phyloP scores from a whole-genome alignment of 2,113 vertebrate genomes.

The Gymnarchus niloticus region DNA sequence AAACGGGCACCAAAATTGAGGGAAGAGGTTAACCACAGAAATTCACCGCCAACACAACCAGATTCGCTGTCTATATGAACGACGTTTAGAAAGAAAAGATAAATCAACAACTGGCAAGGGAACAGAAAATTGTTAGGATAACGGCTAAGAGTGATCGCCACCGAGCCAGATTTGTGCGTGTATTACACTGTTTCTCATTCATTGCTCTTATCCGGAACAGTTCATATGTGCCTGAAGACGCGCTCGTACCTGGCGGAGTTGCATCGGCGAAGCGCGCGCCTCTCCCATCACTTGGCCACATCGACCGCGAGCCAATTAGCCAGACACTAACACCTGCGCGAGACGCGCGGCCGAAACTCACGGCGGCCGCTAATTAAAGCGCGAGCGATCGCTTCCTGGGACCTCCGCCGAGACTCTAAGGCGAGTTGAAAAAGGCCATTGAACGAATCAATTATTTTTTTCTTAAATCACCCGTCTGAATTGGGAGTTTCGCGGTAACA shows the following conservation, averaged over 20 bases:
- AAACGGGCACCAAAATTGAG: neutral
- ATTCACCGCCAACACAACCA: neutral
- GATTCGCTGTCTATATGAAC: neutral
- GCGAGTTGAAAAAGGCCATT: neutral
- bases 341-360: neutral
- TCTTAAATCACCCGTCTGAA: neutral
- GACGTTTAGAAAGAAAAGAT: neutral
- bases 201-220: neutral
- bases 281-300: neutral
- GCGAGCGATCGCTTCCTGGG: neutral
- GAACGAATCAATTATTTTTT: too few species aligned
- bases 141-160: neutral
- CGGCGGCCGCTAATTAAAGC: neutral
- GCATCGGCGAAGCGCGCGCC: neutral
- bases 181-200: neutral
- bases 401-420: neutral
- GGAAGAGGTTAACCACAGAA: neutral
- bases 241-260: neutral
- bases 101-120: neutral
- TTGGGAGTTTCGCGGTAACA: neutral
- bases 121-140: neutral
- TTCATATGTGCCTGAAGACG: neutral
- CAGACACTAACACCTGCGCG: neutral
- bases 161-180: neutral
- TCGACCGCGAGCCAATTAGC: slow-evolving; percentile 5